Evolutionary conservation across 2,888 invertebrate species (phyloP), one percentile per base, ranked within the genome.

Genomic region (Euplexia lucipara): DNA sequence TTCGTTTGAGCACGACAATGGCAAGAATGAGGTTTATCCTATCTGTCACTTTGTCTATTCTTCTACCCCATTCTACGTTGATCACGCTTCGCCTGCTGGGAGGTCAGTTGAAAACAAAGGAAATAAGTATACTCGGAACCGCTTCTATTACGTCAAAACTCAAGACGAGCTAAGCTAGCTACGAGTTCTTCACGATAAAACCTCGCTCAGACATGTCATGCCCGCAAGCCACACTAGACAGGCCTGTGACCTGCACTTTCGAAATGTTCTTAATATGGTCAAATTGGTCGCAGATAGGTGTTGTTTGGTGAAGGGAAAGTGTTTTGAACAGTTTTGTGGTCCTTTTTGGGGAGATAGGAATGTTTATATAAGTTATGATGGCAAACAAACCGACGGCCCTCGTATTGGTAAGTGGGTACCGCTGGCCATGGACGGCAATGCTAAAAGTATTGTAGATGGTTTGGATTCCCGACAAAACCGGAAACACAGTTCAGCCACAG

Each of bases 201-300:
- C 60, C 41, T 49, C 41, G 22, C 18, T 34, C 41, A 35, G 51
- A 67, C 48, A 14, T 56, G 42, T 48, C 45, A 67, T 67, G 75
- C 78, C 74, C 78, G 57, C 78, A 22, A 68, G 74, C 74, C 61
- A 67, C 53, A 77, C 78, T 54, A 78, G 57, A 61, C 66, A 56
- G 67, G 48, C 26, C 56, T 54, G 30, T 34, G 75, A 61, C 53
- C 74, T 59, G 56, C 10, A 81, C 79, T 79, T 79, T 79, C 82
- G 44, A 65, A 79, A 56, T 48, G 34, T 3, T 51, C 76, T 78
- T 48, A 47, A 59, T 78, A 71, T 78, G 79, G 75, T 56, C 59
- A 70, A 67, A 81, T 71, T 78, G 78, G 42, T 72, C 53, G 35
- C n/a, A 34, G 61, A 67, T 73, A 73, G 72, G 20, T 10, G 3